These are phyloP conservation scores for Indicator maculatus DNA, from an alignment of 2,113 vertebrate genomes.

Conservation along the genomic window DNA sequence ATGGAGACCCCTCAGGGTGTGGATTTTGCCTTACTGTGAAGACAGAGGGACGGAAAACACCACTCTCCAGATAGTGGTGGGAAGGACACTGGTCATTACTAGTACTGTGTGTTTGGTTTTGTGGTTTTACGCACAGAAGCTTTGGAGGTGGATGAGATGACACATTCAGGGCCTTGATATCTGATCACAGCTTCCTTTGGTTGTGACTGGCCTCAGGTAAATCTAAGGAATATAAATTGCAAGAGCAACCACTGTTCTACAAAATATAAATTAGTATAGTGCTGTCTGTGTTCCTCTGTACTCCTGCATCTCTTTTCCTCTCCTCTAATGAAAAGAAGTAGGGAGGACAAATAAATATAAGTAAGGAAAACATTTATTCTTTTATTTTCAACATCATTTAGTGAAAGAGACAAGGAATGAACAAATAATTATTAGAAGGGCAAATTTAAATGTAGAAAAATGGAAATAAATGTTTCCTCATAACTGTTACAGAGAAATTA, in stretches of 20 bases:
- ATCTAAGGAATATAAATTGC: not conserved
- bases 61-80: not conserved
- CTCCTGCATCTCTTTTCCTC: not conserved
- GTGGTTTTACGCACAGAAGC: not conserved
- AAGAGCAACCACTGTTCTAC: not conserved
- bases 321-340: not conserved
- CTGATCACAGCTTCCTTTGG: not conserved
- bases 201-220: not conserved
- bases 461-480: not conserved
- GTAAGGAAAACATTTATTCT: not conserved
- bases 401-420: not conserved
- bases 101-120: not conserved
- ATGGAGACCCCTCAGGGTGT: constrained; percentile 1
- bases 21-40: not conserved
- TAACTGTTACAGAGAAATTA: constrained; percentile 29
- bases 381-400: not conserved
- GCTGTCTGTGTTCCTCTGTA: not conserved
- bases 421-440: not conserved
- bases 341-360: not conserved
- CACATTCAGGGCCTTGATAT: not conserved
- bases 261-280: not conserved
- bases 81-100: not conserved
- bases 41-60: not conserved
- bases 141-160: not conserved
- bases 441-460: not conserved